Conservation (phyloP, 1,140 invertebrate genomes). For the Mylabris phalerata region DNA sequence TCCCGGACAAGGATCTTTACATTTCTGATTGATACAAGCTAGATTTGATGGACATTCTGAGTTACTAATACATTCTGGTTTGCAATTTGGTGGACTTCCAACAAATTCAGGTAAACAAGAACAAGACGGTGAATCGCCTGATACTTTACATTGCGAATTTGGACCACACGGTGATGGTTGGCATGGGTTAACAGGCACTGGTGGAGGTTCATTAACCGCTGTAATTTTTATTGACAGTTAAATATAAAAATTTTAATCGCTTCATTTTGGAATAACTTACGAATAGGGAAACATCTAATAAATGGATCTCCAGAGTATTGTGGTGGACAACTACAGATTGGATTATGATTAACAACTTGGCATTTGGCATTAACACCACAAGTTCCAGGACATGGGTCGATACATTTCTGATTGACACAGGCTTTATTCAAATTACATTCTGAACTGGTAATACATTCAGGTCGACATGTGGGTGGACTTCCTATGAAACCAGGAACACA, state of each 20-base stretch:
- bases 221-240: not conserved
- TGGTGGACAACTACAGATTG: constrained; percentile 63
- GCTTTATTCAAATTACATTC: constrained; percentile 60
- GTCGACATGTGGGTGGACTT: constrained; percentile 56
- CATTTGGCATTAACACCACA: constrained; percentile 57
- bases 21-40: constrained; percentile 63
- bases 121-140: constrained; percentile 55
- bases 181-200: constrained; percentile 52
- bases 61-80: constrained; percentile 59
- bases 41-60: constrained; percentile 54
- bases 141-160: constrained; percentile 56
- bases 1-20: constrained; percentile 57
- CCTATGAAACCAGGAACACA: constrained; percentile 58
- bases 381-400: constrained; percentile 58
- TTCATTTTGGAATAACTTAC: constrained; percentile 27
- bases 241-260: not conserved
- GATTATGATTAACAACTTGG: constrained; percentile 68
- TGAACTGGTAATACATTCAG: constrained; percentile 58
- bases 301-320: constrained; percentile 69
- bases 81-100: constrained; percentile 58
- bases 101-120: constrained; percentile 55
- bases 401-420: constrained; percentile 64
- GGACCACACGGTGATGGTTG: constrained; percentile 64
- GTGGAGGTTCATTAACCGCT: constrained; percentile 33
- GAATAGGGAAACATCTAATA: constrained; percentile 40